Base-by-base conservation (phyloP, 2,888 invertebrate species). In the Herminia tarsipennalis region DNA sequence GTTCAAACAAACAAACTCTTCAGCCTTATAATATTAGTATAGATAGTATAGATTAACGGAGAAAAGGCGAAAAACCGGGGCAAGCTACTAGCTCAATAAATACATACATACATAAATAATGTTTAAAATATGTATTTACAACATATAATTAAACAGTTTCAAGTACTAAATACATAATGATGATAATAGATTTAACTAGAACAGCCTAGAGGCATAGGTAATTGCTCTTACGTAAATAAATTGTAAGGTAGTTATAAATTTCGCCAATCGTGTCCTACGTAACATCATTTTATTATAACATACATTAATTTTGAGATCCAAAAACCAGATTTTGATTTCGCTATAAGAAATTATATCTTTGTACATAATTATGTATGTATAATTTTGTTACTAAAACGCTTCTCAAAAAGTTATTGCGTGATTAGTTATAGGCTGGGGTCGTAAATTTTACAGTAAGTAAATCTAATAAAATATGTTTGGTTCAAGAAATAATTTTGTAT, bases 261-360 rank as follows among this genome's bases (percentile, higher is more conserved):
- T 30, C 28, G 17, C 17, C 20, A 3, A 9, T 5, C n/a, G 9
- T 13, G 5, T 12, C 3, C 12, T 20, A 32, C 10, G 18, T 17
- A 5, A 39, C 4, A 30, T 29, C 29, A 30, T 10, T 21, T 13
- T 16, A 12, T 30, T 32, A 24, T 22, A 24, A 25, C 39, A 29
- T 20, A 27, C 10, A 30, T 22, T 16, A 4, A 17, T 16, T 39
- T 30, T 39, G 17, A 25, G 32, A 32, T 32, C 18, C 5, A 9
- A 32, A 24, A 13, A 24, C 39, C 13, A 8, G 30, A 8, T 17
- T 24, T 32, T 12, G 30, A 39, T 40, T 32, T 18, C 9, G 24
- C 32, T 13, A 6, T 3, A 10, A 12, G 1, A n/a, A 30, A 13
- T 17, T 13, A 39, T 5, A 2, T 40, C 4, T 17, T 22, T 25